Percentiles rank a stretch among this genome's conserved stretches.
phyloP scores from a whole-genome alignment of 2,888 invertebrate species.

The Pilophorus perplexus region DNA sequence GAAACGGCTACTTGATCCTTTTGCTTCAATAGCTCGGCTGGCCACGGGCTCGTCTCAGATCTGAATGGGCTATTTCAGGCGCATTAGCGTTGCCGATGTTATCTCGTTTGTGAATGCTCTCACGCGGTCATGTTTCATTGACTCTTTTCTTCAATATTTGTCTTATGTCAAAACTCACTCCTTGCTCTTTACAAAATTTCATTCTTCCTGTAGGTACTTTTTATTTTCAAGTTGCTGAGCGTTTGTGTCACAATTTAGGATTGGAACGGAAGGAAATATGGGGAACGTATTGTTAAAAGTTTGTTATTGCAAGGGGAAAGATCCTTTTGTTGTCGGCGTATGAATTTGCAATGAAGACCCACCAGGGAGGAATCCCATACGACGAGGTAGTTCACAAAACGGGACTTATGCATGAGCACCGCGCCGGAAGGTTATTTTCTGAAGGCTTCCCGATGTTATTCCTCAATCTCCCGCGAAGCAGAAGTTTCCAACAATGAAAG shows the following conservation, averaged over 20 bases:
- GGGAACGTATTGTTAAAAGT: conserved; percentile 35
- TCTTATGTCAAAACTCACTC: too few species aligned
- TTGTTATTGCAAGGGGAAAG: conserved; percentile 25
- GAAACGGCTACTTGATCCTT: too few species aligned
- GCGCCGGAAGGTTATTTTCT: conserved; percentile 30
- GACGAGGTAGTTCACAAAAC: conserved; percentile 31
- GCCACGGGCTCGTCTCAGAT: too few species aligned
- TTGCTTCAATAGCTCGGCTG: too few species aligned
- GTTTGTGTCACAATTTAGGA: conserved; percentile 15
- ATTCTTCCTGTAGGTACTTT: background rate
- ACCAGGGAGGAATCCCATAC: conserved; percentile 23
- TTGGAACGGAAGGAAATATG: conserved; percentile 6
- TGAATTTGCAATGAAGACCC: conserved; percentile 36
- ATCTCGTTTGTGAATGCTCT: too few species aligned
- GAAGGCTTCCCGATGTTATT: conserved; percentile 31
- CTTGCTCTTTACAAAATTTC: too few species aligned
- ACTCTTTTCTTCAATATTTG: too few species aligned
- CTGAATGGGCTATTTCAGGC: too few species aligned
- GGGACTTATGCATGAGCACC: conserved; percentile 34
- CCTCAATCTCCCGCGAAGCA: conserved; percentile 23
- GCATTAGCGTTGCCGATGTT: too few species aligned
- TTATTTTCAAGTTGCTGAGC: background rate
- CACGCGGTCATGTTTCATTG: too few species aligned
- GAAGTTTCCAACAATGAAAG: conserved; percentile 32
- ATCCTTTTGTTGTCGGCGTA: conserved; percentile 29